Percentiles rank a stretch among this genome's conserved stretches.
These are phyloP conservation scores for Ptyas mucosa DNA, from an alignment of 2,113 vertebrate genomes.

Conservation along the genomic window DNA sequence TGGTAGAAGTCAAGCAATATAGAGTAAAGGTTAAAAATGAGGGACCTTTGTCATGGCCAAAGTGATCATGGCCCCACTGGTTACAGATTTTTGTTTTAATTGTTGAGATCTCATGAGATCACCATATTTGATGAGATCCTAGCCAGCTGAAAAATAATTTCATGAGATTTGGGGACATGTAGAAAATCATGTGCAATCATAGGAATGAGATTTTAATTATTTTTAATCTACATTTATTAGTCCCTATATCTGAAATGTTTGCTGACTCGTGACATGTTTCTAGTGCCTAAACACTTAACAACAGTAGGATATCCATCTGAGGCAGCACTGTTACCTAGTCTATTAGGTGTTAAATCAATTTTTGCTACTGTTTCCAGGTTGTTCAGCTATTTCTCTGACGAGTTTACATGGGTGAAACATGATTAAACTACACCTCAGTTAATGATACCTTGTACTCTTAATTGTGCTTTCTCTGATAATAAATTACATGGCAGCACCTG, in stretches of 20 bases:
- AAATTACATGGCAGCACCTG: constrained; percentile 24
- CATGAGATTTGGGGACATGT: background rate
- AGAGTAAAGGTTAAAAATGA: background rate
- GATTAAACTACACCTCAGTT: constrained; percentile 10
- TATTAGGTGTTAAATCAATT: background rate
- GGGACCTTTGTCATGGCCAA: background rate
- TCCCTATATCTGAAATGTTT: background rate
- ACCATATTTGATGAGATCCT: background rate
- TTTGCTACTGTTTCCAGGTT: background rate
- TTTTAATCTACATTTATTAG: background rate
- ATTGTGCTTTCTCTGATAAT: constrained; percentile 8
- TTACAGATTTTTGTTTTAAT: background rate
- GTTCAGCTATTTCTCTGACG: constrained; percentile 2
- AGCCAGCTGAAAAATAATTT: background rate
- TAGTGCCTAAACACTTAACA: background rate
- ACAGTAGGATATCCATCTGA: background rate
- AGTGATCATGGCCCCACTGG: background rate
- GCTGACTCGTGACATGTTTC: background rate
- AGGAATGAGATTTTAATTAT: background rate
- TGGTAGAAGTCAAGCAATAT: background rate
- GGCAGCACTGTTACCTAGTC: background rate
- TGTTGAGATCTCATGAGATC: background rate
- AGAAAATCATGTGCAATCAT: background rate
- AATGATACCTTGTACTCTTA: constrained; percentile 18
- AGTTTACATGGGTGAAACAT: background rate